These are phyloP conservation scores for Rhineura floridana DNA, from an alignment of 2,113 vertebrate species.

Conservation along the genomic window DNA sequence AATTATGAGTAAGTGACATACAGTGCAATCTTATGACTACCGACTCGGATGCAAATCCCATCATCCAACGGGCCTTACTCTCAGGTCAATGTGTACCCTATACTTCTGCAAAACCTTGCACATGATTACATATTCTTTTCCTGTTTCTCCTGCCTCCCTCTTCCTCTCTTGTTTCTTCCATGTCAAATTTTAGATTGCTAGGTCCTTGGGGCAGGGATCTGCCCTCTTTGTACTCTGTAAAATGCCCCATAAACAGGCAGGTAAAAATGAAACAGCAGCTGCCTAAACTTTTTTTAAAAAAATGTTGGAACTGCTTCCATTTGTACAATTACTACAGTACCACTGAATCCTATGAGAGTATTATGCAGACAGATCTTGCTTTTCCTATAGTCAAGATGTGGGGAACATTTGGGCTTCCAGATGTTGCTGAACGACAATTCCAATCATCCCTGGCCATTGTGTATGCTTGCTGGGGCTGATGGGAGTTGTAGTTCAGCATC, in stretches of 20 bases:
- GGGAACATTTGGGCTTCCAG: too few species aligned
- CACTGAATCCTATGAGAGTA: background rate
- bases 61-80: too few species aligned
- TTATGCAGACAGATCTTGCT: background rate
- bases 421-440: too few species aligned
- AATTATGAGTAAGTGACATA: background rate
- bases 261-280: background rate
- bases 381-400: too few species aligned
- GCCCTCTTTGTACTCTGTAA: background rate
- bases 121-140: background rate
- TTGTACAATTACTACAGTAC: background rate
- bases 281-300: background rate
- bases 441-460: too few species aligned
- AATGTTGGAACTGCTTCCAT: background rate
- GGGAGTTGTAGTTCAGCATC: too few species aligned
- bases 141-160: background rate
- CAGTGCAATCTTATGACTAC: too few species aligned
- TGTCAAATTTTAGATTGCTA: background rate
- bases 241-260: background rate
- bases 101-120: too few species aligned
- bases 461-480: too few species aligned
- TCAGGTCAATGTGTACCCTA: too few species aligned
- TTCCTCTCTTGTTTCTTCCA: background rate
- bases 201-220: too few species aligned
- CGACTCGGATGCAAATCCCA: too few species aligned